A percentile compares a stretch with the other conserved stretches of the same genome.
These are phyloP conservation scores for Contarinia nasturtii DNA, from an alignment of 1,140 invertebrate species.

Conservation along the genomic window DNA sequence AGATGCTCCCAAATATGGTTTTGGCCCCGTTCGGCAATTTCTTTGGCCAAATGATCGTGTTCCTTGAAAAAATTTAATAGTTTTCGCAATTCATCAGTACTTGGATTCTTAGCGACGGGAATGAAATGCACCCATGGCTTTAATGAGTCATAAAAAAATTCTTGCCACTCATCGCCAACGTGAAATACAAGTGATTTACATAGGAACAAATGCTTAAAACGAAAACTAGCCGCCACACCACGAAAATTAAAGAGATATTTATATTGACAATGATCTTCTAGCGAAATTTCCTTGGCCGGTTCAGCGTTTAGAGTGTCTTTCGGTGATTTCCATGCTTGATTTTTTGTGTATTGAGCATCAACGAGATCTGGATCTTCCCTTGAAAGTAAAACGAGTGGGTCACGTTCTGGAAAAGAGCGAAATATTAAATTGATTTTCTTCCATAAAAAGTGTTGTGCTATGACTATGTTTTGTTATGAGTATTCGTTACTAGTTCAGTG, in stretches of 20 bases:
- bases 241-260: constrained; percentile 94
- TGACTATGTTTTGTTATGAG: too few relatives aligned
- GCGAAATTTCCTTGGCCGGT: constrained; percentile 69
- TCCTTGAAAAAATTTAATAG: constrained; percentile 58
- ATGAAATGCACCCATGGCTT: constrained; percentile 95
- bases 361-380: constrained; percentile 56
- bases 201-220: constrained; percentile 90
- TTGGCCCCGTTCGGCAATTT: constrained; percentile 68
- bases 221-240: constrained; percentile 90
- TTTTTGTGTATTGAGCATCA: constrained; percentile 91
- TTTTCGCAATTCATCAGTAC: constrained; percentile 41
- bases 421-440: too few relatives aligned
- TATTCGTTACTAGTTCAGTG: too few relatives aligned
- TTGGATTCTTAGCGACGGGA: constrained; percentile 55
- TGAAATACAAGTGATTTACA: constrained; percentile 92
- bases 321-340: constrained; percentile 93
- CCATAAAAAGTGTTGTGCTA: too few relatives aligned
- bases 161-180: constrained; percentile 84
- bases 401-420: too few relatives aligned
- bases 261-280: constrained; percentile 84
- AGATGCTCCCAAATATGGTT: constrained; percentile 72
- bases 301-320: constrained; percentile 68
- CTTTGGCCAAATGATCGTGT: constrained; percentile 52
- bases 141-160: constrained; percentile 85
- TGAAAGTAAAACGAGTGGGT: constrained; percentile 74